phyloP scores from a whole-genome alignment of 2,797 vertebrate genomes.

The Eleutherodactylus coqui region DNA sequence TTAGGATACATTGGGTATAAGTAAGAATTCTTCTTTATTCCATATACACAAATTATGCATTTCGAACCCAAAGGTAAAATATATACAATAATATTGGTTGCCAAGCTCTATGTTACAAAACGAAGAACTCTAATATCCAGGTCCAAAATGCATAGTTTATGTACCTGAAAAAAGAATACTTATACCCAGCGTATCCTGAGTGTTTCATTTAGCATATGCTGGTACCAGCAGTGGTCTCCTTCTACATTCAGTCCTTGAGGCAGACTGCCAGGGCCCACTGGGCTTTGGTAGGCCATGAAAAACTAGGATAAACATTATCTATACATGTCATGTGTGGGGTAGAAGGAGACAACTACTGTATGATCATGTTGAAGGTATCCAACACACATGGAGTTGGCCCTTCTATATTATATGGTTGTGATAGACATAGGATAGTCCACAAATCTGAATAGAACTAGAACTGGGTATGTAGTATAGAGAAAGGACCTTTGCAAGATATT shows the following conservation, averaged over 20 bases:
- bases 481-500: background rate
- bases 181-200: no score
- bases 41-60: no score
- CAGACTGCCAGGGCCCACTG: background rate
- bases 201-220: no score
- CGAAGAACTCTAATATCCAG: no score
- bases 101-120: no score
- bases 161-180: no score
- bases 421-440: background rate
- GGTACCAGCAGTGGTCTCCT: no score
- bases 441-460: background rate
- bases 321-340: background rate
- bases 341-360: background rate
- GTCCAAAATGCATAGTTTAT: no score
- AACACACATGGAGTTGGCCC: background rate
- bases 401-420: background rate
- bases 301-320: background rate
- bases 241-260: background rate
- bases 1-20: no score
- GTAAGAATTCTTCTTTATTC: no score
- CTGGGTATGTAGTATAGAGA: background rate
- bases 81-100: no score
- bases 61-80: no score
- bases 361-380: background rate
- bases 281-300: background rate